A percentile compares a stretch with the other conserved stretches of the same genome.
phyloP scores from a whole-genome alignment of 2,113 vertebrate species.

The Neotragus pygmaeus region DNA sequence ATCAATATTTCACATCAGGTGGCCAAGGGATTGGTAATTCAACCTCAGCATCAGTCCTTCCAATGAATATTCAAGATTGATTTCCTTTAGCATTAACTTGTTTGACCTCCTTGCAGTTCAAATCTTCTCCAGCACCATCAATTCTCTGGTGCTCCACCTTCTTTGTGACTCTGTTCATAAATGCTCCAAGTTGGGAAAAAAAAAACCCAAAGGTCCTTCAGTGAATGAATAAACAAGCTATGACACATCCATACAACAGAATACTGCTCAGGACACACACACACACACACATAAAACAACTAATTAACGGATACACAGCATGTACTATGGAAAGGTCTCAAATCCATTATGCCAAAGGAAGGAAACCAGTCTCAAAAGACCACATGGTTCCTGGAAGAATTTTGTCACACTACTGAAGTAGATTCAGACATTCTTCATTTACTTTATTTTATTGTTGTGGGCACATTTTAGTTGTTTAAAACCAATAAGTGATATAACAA shows the following conservation, averaged over 20 bases:
- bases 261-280: background rate
- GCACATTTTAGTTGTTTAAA: background rate
- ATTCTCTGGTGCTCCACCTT: background rate
- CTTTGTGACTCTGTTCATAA: background rate
- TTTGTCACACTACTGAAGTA: background rate
- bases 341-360: background rate
- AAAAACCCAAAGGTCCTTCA: background rate
- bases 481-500: background rate
- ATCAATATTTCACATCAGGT: background rate
- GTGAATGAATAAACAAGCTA: background rate
- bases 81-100: background rate
- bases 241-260: background rate
- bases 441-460: background rate
- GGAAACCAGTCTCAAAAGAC: background rate
- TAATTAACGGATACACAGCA: background rate
- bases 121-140: background rate
- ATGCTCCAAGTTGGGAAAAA: background rate
- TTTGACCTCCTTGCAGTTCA: background rate
- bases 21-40: background rate
- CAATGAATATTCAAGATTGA: background rate
- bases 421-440: background rate
- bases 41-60: background rate
- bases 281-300: background rate
- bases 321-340: background rate
- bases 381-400: background rate